phyloP scores from a whole-genome alignment of 2,888 invertebrate species.

The Andrena bucephala region DNA sequence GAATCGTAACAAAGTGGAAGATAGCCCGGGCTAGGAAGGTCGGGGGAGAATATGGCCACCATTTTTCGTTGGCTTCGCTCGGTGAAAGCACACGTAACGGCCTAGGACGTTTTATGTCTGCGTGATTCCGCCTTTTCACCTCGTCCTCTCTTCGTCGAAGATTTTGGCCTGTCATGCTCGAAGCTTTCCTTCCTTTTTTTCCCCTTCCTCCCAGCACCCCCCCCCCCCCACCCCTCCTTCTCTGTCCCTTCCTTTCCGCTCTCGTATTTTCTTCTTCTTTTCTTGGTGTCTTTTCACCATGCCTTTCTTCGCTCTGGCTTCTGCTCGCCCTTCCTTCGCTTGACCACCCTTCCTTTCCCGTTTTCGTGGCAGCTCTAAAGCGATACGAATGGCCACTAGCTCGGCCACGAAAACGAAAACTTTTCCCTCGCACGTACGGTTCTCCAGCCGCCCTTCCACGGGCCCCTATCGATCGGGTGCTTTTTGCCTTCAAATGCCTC shows the following conservation, averaged over 20 bases:
- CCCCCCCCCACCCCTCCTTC: constrained; percentile 14
- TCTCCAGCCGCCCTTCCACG: constrained; percentile 31
- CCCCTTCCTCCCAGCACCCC: background rate
- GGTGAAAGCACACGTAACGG: constrained; percentile 73
- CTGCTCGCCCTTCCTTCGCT: constrained; percentile 25
- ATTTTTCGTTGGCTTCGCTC: constrained; percentile 70
- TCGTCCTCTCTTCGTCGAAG: constrained; percentile 52
- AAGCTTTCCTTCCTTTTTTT: constrained; percentile 28
- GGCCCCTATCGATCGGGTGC: constrained; percentile 61
- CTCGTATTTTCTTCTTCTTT: background rate
- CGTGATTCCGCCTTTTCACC: constrained; percentile 63
- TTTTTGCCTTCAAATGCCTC: constrained; percentile 45
- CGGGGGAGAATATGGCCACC: constrained; percentile 69
- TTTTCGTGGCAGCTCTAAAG: constrained; percentile 56
- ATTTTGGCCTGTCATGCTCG: constrained; percentile 68
- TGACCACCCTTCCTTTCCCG: constrained; percentile 9
- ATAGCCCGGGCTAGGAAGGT: constrained; percentile 66
- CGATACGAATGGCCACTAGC: constrained; percentile 70
- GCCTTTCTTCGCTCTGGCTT: constrained; percentile 3
- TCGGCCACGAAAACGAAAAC: constrained; percentile 66
- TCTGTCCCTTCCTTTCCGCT: constrained; percentile 21
- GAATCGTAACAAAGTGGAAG: constrained; percentile 77
- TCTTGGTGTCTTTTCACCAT: constrained; percentile 3
- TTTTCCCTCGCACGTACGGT: constrained; percentile 50
- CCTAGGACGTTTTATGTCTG: constrained; percentile 71